Conservation (phyloP, 2,113 vertebrate species). For the Thinocorus orbignyianus region DNA sequence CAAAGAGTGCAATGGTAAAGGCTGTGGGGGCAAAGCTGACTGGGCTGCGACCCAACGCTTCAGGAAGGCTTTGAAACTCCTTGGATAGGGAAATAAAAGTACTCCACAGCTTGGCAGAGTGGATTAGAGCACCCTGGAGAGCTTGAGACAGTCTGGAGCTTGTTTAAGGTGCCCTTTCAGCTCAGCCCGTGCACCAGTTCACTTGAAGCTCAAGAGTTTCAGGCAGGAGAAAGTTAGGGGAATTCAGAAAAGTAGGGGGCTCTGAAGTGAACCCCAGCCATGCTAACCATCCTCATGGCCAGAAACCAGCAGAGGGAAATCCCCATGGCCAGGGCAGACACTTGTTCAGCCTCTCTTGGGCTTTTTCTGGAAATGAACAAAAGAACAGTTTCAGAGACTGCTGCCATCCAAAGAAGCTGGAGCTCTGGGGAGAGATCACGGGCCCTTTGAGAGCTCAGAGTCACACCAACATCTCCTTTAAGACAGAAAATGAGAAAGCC, state of each 20-base stretch:
- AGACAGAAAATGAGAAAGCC: not conserved
- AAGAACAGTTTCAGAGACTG: not conserved
- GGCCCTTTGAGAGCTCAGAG: not conserved
- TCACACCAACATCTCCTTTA: not conserved
- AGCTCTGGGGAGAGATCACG: not conserved
- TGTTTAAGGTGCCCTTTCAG: conserved; percentile 14
- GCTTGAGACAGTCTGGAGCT: not conserved
- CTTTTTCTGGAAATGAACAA: not conserved
- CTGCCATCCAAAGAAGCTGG: not conserved
- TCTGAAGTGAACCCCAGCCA: not conserved
- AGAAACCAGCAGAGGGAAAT: not conserved
- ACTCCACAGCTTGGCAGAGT: not conserved
- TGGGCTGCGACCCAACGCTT: not conserved
- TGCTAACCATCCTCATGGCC: not conserved
- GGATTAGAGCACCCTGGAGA: conserved; percentile 22
- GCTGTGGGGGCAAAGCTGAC: not conserved
- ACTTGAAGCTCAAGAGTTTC: not conserved
- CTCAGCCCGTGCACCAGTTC: not conserved
- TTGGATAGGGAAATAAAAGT: conserved; percentile 12
- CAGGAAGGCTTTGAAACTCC: conserved; percentile 24
- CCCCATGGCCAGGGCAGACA: not conserved
- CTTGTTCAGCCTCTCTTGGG: not conserved
- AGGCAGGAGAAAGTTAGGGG: not conserved
- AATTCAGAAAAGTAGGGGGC: not conserved
- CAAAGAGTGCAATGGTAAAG: not conserved